A percentile compares a stretch with the other conserved stretches of the same genome.
phyloP scores from a whole-genome alignment of 2,888 invertebrate genomes.

The Penaeus monodon region DNA sequence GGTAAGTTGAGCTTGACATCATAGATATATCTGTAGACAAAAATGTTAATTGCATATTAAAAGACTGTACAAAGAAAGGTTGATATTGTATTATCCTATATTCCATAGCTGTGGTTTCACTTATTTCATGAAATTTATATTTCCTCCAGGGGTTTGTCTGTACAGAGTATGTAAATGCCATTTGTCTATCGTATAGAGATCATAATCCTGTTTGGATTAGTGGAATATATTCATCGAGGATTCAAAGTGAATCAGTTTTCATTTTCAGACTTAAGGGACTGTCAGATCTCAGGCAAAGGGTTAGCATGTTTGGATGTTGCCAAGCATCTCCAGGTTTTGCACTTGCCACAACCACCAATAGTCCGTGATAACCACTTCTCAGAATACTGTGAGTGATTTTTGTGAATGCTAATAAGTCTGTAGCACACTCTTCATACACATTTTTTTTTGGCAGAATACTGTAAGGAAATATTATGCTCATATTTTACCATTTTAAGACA shows the following conservation, averaged over 20 bases:
- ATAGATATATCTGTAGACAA: background rate
- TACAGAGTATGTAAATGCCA: too few relatives aligned
- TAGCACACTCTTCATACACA: background rate
- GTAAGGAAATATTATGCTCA: background rate
- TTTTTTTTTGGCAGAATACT: background rate
- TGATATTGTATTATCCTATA: too few relatives aligned
- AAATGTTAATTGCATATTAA: background rate
- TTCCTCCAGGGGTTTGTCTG: too few relatives aligned
- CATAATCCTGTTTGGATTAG: too few relatives aligned
- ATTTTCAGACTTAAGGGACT: conserved; percentile 3
- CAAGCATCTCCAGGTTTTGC: conserved; percentile 3
- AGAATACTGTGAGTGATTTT: conserved; percentile 13
- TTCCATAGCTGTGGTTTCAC: too few relatives aligned
- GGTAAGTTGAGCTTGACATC: background rate
- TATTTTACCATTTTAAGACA: background rate
- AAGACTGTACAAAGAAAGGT: too few relatives aligned
- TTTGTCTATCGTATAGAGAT: too few relatives aligned
- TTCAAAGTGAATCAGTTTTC: background rate
- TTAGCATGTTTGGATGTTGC: background rate
- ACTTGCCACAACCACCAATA: conserved; percentile 20
- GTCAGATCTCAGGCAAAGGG: background rate
- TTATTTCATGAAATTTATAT: too few relatives aligned
- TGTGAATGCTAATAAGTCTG: background rate
- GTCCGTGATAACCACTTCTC: conserved; percentile 11
- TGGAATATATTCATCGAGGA: too few relatives aligned